These are phyloP conservation scores for Prunella fulvescens DNA, from an alignment of 2,113 vertebrate species.

Conservation along the genomic window DNA sequence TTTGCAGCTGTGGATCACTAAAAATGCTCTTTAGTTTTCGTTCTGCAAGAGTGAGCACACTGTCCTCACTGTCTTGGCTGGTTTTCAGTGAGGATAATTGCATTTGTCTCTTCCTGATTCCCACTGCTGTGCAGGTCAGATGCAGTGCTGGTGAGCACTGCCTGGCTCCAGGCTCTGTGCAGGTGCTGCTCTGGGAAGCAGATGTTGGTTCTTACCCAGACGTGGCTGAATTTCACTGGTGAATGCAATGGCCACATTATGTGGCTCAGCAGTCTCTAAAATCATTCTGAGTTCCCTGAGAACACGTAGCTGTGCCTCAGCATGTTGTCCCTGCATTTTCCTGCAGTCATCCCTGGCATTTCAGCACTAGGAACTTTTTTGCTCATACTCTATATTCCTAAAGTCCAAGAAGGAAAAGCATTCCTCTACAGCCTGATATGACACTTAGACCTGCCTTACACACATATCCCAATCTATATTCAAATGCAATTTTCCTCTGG, in stretches of 20 bases:
- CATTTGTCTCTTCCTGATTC: not conserved
- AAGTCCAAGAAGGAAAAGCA: not conserved
- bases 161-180: not conserved
- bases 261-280: not conserved
- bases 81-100: not conserved
- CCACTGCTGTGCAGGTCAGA: not conserved
- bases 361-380: not conserved
- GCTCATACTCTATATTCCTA: not conserved
- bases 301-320: rapidly evolving
- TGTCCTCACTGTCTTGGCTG: not conserved
- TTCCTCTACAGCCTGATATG: not conserved
- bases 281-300: not conserved
- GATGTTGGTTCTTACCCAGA: not conserved
- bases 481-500: not conserved
- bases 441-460: not conserved
- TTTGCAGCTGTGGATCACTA: not conserved
- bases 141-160: not conserved
- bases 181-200: not conserved
- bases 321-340: not conserved
- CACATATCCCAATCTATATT: not conserved
- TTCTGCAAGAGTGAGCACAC: not conserved
- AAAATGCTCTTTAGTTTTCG: not conserved
- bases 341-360: not conserved
- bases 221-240: not conserved
- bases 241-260: not conserved